These are phyloP conservation scores for Oceanites oceanicus DNA, from an alignment of 2,113 vertebrate species.

Conservation along the genomic window DNA sequence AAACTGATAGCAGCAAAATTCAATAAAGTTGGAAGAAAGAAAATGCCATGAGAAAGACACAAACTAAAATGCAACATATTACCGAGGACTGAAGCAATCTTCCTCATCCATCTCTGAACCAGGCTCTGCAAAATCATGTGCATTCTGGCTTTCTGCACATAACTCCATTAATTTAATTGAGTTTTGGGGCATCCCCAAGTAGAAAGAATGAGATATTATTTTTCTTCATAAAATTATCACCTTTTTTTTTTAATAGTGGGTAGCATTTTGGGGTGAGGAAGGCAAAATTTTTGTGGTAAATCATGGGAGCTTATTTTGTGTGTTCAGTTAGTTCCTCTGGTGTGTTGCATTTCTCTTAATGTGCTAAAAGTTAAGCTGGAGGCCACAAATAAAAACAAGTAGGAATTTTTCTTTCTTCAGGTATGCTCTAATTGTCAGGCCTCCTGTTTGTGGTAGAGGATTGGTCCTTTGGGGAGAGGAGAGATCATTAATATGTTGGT, in stretches of 20 bases:
- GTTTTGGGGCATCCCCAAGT: neutral
- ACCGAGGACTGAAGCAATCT: neutral
- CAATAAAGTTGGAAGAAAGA: neutral
- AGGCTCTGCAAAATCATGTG: neutral
- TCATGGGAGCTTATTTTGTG: neutral
- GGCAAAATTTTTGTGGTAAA: neutral
- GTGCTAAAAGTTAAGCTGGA: neutral
- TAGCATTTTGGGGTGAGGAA: neutral
- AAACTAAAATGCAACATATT: neutral
- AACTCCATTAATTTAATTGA: neutral
- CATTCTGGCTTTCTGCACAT: neutral
- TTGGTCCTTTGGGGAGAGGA: neutral
- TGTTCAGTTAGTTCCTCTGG: neutral
- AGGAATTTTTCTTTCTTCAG: neutral
- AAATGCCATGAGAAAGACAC: neutral
- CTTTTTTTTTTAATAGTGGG: neutral
- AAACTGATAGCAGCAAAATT: neutral
- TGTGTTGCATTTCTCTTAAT: neutral
- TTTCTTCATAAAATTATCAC: neutral
- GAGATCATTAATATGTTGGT: neutral
- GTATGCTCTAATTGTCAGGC: neutral
- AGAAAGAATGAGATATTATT: neutral
- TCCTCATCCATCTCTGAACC: neutral
- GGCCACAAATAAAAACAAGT: neutral
- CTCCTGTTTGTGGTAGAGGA: neutral